A percentile compares a stretch with the other conserved stretches of the same genome.
Conservation (phyloP, 2,113 vertebrate species). For the Ceyx melanurus region DNA sequence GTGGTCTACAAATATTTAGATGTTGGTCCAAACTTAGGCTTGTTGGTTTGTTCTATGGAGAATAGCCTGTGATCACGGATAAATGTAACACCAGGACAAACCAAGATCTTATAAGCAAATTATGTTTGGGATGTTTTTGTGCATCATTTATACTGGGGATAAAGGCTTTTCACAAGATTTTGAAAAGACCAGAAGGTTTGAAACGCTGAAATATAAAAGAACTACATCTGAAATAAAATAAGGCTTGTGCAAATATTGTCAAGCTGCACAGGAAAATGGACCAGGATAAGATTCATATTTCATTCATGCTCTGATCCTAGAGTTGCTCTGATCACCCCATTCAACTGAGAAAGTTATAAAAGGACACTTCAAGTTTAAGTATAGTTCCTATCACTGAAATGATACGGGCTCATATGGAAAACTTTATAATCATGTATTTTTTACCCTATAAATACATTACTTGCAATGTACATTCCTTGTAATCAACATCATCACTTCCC, state of each 20-base stretch:
- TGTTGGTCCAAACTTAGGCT: not conserved
- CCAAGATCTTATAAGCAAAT: not conserved
- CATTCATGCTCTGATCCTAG: not conserved
- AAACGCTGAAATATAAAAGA: not conserved
- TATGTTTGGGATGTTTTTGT: not conserved
- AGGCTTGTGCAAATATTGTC: not conserved
- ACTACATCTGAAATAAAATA: not conserved
- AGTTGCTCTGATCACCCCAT: not conserved
- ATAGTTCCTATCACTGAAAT: not conserved
- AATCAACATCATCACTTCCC: not conserved
- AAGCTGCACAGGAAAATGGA: not conserved
- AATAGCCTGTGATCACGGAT: not conserved
- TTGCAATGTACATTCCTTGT: not conserved
- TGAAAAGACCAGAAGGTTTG: not conserved
- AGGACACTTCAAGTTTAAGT: not conserved
- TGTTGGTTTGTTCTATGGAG: not conserved
- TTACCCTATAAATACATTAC: not conserved
- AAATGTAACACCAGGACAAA: not conserved
- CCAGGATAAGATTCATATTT: not conserved
- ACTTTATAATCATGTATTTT: not conserved
- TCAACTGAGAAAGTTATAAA: not conserved
- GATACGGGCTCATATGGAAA: not conserved
- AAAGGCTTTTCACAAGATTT: not conserved
- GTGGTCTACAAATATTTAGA: not conserved
- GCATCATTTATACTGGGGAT: not conserved